These are phyloP conservation scores for Norana najaformis DNA, from an alignment of 2,888 invertebrate genomes.

Conservation along the genomic window DNA sequence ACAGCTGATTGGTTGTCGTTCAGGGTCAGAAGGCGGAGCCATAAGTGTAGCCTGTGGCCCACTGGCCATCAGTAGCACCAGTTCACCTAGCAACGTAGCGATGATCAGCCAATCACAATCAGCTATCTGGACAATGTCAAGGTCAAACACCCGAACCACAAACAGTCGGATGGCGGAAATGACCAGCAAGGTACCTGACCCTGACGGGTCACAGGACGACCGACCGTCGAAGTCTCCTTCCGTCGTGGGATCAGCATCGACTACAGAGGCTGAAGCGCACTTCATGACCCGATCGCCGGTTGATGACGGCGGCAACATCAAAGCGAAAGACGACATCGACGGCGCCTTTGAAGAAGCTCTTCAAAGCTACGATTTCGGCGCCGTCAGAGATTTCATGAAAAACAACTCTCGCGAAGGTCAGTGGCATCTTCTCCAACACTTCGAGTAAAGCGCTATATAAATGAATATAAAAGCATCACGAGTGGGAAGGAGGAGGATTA, in stretches of 20 bases:
- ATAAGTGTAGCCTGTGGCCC: neutral
- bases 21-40: slow-evolving; percentile 1
- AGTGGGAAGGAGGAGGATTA: too few species aligned
- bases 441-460: too few species aligned
- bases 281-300: neutral
- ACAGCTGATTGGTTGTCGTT: neutral
- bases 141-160: neutral
- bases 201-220: neutral
- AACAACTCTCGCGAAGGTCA: neutral
- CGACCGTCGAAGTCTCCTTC: neutral
- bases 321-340: neutral
- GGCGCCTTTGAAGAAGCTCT: neutral
- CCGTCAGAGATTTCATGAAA: neutral
- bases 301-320: neutral
- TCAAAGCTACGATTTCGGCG: slow-evolving; percentile 6
- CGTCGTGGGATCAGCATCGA: neutral
- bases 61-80: neutral
- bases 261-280: neutral
- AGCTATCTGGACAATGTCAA: neutral
- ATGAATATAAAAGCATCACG: too few species aligned
- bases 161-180: neutral
- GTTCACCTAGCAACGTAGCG: neutral
- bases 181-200: neutral
- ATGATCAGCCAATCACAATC: neutral
- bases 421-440: neutral